A percentile compares a stretch with the other conserved stretches of the same genome.
These are phyloP conservation scores for Cryptomyrus ogoouensis DNA, from an alignment of 2,113 vertebrate species.

Conservation along the genomic window DNA sequence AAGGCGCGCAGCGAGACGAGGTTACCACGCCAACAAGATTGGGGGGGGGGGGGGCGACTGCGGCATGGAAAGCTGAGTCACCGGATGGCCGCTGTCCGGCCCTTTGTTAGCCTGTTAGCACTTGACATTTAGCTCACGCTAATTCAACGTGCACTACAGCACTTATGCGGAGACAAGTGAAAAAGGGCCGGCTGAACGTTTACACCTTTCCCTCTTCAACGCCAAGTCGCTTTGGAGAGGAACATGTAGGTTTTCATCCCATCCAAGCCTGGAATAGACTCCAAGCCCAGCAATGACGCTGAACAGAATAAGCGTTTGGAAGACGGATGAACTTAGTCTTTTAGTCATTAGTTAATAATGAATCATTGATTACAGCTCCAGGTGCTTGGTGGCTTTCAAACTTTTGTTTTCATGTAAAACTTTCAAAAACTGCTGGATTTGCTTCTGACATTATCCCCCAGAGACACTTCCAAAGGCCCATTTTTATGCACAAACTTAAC, in stretches of 20 bases:
- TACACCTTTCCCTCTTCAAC: not conserved
- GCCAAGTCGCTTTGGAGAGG: not conserved
- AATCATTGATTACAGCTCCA: not conserved
- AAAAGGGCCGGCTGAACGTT: not conserved
- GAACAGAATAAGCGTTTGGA: not conserved
- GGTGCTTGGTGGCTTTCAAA: not conserved
- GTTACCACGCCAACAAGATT: not conserved
- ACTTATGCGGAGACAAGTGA: not conserved
- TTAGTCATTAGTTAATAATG: not conserved
- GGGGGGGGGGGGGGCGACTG: not conserved
- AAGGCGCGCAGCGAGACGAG: not conserved
- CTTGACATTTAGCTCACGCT: conserved; percentile 13
- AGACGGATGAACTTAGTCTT: not conserved
- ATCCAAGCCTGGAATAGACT: not conserved
- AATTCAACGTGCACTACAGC: not conserved
- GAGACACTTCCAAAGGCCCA: not conserved
- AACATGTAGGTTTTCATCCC: not conserved
- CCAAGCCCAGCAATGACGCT: not conserved
- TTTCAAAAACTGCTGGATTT: not conserved
- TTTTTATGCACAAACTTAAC: not conserved
- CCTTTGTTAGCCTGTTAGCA: not conserved
- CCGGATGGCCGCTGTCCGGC: not conserved
- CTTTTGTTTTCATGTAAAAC: not conserved
- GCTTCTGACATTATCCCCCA: not conserved
- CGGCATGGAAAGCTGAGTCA: not conserved